These are phyloP conservation scores for Scolanthus callimorphus DNA, from an alignment of 92 coral and sea anemone species.

Conservation along the genomic window DNA sequence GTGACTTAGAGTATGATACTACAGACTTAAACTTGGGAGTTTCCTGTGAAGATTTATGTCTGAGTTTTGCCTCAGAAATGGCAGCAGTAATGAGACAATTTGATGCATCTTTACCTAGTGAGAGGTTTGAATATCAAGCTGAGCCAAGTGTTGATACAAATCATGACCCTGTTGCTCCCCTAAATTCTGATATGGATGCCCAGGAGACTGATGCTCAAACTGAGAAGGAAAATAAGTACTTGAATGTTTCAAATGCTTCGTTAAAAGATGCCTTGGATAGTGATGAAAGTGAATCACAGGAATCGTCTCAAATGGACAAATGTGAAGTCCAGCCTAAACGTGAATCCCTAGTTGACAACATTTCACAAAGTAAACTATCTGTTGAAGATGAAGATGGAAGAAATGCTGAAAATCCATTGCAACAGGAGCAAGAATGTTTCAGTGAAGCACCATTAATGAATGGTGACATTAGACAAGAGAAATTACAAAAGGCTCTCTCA, in stretches of 20 bases:
- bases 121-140: not conserved
- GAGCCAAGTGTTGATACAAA: not conserved
- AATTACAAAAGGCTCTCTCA: slow-evolving; percentile 25
- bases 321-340: not conserved
- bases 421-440: not conserved
- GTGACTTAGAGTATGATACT: slow-evolving; percentile 44
- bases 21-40: slow-evolving; percentile 45
- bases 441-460: not conserved
- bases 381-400: not conserved
- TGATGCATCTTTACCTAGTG: slow-evolving; percentile 2
- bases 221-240: not conserved
- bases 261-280: not conserved
- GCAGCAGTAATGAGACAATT: slow-evolving; percentile 57
- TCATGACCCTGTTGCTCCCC: not conserved
- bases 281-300: not conserved
- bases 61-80: slow-evolving; percentile 82
- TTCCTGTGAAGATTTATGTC: slow-evolving; percentile 57
- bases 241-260: not conserved
- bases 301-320: not conserved
- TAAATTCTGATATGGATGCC: not conserved
- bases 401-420: not conserved
- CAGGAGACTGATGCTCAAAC: not conserved
- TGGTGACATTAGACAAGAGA: slow-evolving; percentile 4
- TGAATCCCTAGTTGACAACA: not conserved
- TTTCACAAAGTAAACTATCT: not conserved